Evolutionary conservation across 2,888 invertebrate species (phyloP), one percentile per base, ranked within the genome.

Genomic region (Drosophila pegasa): DNA sequence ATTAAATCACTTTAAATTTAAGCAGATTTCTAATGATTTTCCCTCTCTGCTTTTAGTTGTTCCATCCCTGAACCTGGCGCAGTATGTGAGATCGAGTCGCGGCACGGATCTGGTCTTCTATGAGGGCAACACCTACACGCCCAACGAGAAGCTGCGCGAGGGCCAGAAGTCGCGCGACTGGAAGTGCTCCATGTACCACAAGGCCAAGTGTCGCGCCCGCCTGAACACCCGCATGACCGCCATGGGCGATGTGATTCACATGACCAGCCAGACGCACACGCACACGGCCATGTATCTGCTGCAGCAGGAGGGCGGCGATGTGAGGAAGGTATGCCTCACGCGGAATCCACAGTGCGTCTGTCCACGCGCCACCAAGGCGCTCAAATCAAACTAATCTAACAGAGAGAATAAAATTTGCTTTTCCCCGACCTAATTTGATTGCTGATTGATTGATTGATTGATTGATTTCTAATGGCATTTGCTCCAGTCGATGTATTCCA

Each of bases 111-210:
- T 91, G 57, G 89, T 91, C 22, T 75, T 88, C 43, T 86, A 87
- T 58, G 84, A 90, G 64, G 83, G 86, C 37, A 92, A 92, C 67
- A 91, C 92, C 0, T 92, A 90, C 61, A 92, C 92, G 12, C 92
- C 92, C 33, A 92, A 92, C 58, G 91, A 91, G 43, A 92, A 91
- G 76, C 61, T 82, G 27, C 86, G 88, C 20, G 85, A 83, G 14
- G 91, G 91, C 4, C 90, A 90, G 33, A 87, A 84, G 14, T 89
- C 90, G 7, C 89, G 92, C 0, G 91, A 91, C 58, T 92, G 91
- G 91, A 92, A 92, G 59, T 92, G 92, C 71, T 91, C 92, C 7
- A 90, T 92, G 91, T 92, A 92, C 63, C 91, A 92, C 65, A 92
- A 90, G 71, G 89, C 88, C 8, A 91, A 90, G 65, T 92, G 92